phyloP scores from a whole-genome alignment of 2,797 vertebrate genomes.

The Gallinago nigripennis region DNA sequence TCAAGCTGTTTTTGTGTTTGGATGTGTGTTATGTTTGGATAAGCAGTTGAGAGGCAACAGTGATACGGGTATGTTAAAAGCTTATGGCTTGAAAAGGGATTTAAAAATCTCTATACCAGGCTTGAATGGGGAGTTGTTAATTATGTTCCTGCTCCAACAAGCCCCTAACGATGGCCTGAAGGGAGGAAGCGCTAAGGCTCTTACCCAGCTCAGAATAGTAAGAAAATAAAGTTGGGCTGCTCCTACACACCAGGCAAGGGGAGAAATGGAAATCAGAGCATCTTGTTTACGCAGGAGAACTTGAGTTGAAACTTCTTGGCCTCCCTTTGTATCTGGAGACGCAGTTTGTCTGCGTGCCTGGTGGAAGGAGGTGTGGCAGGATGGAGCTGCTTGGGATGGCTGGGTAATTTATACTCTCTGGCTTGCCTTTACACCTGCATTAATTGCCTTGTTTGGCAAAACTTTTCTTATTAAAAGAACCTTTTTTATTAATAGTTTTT shows the following conservation, averaged over 20 bases:
- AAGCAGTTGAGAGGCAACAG: not conserved
- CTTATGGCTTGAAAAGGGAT: not conserved
- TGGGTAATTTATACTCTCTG: not conserved
- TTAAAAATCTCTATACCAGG: not conserved
- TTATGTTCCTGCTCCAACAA: constrained; percentile 46
- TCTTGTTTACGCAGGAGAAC: not conserved
- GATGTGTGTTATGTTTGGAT: not conserved
- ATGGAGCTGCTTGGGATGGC: constrained; percentile 19
- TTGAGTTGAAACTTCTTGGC: not conserved
- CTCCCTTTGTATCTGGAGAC: not conserved
- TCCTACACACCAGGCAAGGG: not conserved
- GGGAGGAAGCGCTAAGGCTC: constrained; percentile 38
- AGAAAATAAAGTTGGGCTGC: not conserved
- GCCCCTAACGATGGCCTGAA: constrained; percentile 29
- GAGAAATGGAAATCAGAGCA: not conserved
- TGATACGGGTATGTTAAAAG: not conserved
- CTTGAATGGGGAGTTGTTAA: constrained; percentile 34
- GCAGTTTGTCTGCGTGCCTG: not conserved
- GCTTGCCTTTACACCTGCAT: not conserved
- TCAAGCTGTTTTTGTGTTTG: not conserved
- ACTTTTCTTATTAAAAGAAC: not conserved
- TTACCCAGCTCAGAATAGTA: not conserved
- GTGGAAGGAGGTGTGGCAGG: constrained; percentile 34
- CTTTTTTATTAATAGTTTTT: not conserved
- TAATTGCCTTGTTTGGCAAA: constrained; percentile 16